These are phyloP conservation scores for Zaprionus ghesquierei DNA, from an alignment of 1,140 invertebrate genomes.

Conservation along the genomic window DNA sequence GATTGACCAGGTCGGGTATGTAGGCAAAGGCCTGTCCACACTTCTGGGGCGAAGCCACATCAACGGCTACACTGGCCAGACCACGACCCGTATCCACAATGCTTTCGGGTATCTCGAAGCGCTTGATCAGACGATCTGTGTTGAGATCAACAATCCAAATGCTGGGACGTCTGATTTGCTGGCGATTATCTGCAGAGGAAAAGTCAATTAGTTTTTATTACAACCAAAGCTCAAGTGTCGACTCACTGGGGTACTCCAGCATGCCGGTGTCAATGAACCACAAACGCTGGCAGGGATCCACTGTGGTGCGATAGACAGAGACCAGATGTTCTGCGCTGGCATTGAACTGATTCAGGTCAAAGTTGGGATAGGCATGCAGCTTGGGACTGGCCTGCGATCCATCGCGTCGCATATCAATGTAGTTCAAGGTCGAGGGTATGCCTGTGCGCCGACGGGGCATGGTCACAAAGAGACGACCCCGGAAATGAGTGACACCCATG, in stretches of 20 bases:
- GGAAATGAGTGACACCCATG: slow-evolving; percentile 87
- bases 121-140: slow-evolving; percentile 82
- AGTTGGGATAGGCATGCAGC: slow-evolving; percentile 87
- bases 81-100: slow-evolving; percentile 81
- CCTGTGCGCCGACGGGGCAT: slow-evolving; percentile 87
- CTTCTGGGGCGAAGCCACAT: slow-evolving; percentile 83
- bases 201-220: neutral
- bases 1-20: slow-evolving; percentile 87
- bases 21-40: slow-evolving; percentile 89
- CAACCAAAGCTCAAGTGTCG: neutral
- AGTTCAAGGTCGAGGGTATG: slow-evolving; percentile 88
- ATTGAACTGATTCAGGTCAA: slow-evolving; percentile 84
- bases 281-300: slow-evolving; percentile 87
- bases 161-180: slow-evolving; percentile 84
- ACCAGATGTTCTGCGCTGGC: slow-evolving; percentile 83
- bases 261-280: slow-evolving; percentile 90
- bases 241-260: slow-evolving; percentile 74
- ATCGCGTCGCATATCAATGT: slow-evolving; percentile 84
- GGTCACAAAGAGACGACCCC: slow-evolving; percentile 88
- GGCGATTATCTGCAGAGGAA: slow-evolving; percentile 82
- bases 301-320: slow-evolving; percentile 87
- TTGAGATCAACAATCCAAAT: slow-evolving; percentile 88
- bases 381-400: slow-evolving; percentile 83
- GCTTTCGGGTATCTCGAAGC: slow-evolving; percentile 70
- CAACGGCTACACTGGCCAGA: slow-evolving; percentile 87